A percentile compares a stretch with the other conserved stretches of the same genome.
Evolutionary conservation across 2,888 invertebrate species (phyloP).

Genomic region (Chorisops tibialis): DNA sequence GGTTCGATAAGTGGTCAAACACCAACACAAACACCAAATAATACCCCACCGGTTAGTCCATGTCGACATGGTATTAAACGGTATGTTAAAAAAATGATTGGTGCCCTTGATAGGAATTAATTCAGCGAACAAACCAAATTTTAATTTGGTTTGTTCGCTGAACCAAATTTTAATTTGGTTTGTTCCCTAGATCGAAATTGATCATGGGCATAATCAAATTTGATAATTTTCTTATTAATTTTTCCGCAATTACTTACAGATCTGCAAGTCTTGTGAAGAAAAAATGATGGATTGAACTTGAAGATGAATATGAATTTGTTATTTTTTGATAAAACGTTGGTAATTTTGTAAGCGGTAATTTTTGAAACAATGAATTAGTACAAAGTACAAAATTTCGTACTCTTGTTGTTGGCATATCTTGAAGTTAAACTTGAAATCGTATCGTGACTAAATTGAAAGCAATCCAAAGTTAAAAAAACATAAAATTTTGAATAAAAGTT

Average conservation of each 20-base stretch:
- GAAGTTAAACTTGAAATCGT: neutral
- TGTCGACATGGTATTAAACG: constrained; percentile 59
- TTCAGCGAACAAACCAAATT: neutral
- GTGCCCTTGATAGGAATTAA: neutral
- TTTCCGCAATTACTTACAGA: too few relatives aligned
- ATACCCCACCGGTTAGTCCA: constrained; percentile 74
- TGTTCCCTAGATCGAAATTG: too few relatives aligned
- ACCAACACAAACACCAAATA: constrained; percentile 69
- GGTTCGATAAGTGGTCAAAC: constrained; percentile 66
- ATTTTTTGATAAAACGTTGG: neutral
- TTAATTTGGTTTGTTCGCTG: neutral
- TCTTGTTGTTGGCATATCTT: constrained; percentile 17
- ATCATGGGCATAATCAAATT: too few relatives aligned
- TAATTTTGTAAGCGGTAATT: neutral
- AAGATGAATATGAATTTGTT: neutral
- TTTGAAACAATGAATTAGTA: too few relatives aligned
- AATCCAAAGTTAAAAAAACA: neutral
- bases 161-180: neutral
- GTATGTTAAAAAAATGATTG: constrained; percentile 35
- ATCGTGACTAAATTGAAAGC: constrained; percentile 4
- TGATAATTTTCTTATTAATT: too few relatives aligned
- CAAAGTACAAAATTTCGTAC: neutral
- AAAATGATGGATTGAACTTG: neutral
- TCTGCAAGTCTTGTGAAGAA: constrained; percentile 20
- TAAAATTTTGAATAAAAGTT: too few relatives aligned